phyloP scores from a whole-genome alignment of 2,113 vertebrate species.

The Isichthys henryi region DNA sequence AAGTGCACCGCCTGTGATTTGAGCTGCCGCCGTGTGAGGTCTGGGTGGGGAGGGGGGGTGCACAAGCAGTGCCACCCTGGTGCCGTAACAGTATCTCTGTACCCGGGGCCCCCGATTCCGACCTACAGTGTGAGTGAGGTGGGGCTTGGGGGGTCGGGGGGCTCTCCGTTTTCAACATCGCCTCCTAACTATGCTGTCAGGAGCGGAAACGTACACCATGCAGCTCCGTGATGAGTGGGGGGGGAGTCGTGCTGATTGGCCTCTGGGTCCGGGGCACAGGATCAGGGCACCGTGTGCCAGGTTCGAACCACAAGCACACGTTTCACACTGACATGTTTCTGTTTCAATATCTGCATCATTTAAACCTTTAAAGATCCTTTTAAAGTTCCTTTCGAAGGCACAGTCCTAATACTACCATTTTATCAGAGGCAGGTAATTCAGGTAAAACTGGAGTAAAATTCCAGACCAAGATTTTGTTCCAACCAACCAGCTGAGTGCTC shows the following conservation, averaged over 20 bases:
- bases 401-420: not conserved
- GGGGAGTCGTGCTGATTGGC: not conserved
- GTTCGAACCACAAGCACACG: not conserved
- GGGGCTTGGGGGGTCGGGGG: constrained; percentile 59
- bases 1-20: not conserved
- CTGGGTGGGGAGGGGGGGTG: not conserved
- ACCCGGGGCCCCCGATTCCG: constrained; percentile 48
- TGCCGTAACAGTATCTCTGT: constrained; percentile 47
- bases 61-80: constrained; percentile 14
- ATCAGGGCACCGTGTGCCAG: not conserved
- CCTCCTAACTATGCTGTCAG: constrained; percentile 64
- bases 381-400: not conserved
- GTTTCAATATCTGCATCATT: not conserved
- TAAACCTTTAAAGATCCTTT: not conserved
- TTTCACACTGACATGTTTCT: not conserved
- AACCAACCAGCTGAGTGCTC: not conserved
- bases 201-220: constrained; percentile 22
- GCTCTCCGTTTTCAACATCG: constrained; percentile 62
- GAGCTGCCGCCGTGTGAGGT: not conserved
- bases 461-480: not conserved
- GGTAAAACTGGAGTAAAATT: not conserved
- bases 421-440: not conserved
- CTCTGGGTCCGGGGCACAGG: not conserved
- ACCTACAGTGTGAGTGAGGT: constrained; percentile 26
- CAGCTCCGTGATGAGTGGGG: constrained; percentile 30